Conservation (phyloP, 2,797 vertebrate species). For the Emydoidea blandingii region DNA sequence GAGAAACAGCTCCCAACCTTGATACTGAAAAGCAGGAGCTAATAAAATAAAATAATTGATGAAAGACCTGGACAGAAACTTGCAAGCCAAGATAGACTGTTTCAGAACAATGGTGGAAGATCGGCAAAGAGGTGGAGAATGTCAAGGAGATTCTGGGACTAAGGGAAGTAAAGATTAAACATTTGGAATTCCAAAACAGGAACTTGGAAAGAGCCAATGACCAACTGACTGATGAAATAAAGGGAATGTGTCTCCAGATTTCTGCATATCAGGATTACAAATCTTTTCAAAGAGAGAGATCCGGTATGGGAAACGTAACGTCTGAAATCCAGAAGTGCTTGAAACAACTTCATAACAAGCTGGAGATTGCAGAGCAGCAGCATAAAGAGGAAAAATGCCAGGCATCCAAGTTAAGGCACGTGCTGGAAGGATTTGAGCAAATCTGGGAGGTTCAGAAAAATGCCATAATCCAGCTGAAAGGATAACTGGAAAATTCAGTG, state of each 20-base stretch:
- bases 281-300: accelerated
- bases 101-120: background rate
- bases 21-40: background rate
- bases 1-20: background rate
- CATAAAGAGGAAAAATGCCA: background rate
- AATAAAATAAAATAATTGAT: background rate
- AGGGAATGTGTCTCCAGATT: background rate
- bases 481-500: background rate
- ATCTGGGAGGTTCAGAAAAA: conserved; percentile 1
- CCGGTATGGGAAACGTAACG: background rate
- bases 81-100: background rate
- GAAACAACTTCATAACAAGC: background rate
- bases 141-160: background rate
- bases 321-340: background rate
- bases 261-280: background rate
- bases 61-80: background rate
- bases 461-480: background rate
- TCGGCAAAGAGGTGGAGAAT: background rate
- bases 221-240: background rate
- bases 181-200: accelerated
- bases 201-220: background rate
- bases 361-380: background rate
- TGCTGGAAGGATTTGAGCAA: background rate
- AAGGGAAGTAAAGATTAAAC: conserved; percentile 6
- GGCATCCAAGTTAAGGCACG: background rate